Evolutionary conservation across 2,113 vertebrate genomes (phyloP), one percentile per base, ranked within the genome.

Genomic region (Sprattus sprattus): DNA sequence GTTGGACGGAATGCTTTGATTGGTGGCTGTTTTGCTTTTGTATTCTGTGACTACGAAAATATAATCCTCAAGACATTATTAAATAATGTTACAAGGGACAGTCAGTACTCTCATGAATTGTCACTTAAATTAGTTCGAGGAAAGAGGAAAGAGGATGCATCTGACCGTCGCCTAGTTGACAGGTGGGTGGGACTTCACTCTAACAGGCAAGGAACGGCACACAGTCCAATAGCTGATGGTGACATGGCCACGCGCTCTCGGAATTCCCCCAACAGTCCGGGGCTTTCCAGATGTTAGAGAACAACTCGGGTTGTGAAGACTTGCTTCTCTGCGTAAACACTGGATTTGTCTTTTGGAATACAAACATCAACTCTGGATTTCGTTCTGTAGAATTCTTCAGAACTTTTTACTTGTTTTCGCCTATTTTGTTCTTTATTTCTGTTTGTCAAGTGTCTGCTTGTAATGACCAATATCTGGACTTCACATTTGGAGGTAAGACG

Each of bases 221-320:
- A 11, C 11, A 10, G 2, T 71, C 71, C 71, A 78, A 78, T 78
- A 16, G 44, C 47, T 60, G 45, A 22, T 32, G n/a, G 49, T n/a
- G 75, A 16, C 3, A 45, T 32, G 81, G 84, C 64, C 84, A 91
- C 85, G 82, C 86, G 82, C 80, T 75, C 3, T 32, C 89, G 95
- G 95, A 96, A 95, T 95, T 95, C 94, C 95, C 95, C 95, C 85
- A 57, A 20, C 75, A 85, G 87, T 92, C 11, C 67, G 95, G 95
- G 95, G 93, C 86, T 95, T 96, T 96, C 95, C 95, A 87, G 86
- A 45, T 81, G 88, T 49, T 54, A 75, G 20, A 20, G 39, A 54
- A 87, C 64, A 57, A 89, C 90, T 85, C 86, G 45, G 83, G 50
- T 84, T 3, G 85, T 9, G 25, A 7, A 86, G 89, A 83, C 25